Evolutionary conservation across 2,113 vertebrate genomes (phyloP).

Genomic region (Pyxicephalus adspersus): DNA sequence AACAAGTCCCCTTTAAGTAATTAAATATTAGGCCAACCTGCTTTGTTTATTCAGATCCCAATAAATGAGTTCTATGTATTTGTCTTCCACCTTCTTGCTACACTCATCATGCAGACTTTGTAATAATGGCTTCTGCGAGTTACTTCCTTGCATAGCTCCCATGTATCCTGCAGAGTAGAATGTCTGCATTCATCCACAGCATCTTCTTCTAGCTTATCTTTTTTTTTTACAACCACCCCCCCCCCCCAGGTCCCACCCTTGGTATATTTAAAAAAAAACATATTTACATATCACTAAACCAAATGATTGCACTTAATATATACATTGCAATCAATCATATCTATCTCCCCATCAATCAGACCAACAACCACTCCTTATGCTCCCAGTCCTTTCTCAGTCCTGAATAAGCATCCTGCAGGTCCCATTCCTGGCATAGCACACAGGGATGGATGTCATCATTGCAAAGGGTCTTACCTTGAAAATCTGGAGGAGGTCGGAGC

Average conservation of each 20-base stretch:
- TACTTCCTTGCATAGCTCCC: not conserved
- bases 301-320: not conserved
- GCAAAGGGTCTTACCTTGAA: not conserved
- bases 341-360: no score
- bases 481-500: not conserved
- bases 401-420: no score
- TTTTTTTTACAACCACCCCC: not conserved
- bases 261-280: not conserved
- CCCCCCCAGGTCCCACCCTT: conserved; percentile 24
- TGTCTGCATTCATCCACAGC: conserved; percentile 6
- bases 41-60: not conserved
- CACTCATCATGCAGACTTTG: no score
- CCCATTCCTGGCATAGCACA: no score
- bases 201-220: not conserved
- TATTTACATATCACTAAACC: not conserved
- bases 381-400: no score
- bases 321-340: no score
- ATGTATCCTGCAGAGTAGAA: not conserved
- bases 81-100: not conserved
- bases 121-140: not conserved
- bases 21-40: not conserved
- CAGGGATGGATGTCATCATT: no score
- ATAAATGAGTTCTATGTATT: not conserved
- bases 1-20: not conserved
- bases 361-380: no score